A percentile compares a stretch with the other conserved stretches of the same genome.
These are phyloP conservation scores for Lasioglossum marginatum DNA, from an alignment of 2,888 invertebrate genomes.

Conservation along the genomic window DNA sequence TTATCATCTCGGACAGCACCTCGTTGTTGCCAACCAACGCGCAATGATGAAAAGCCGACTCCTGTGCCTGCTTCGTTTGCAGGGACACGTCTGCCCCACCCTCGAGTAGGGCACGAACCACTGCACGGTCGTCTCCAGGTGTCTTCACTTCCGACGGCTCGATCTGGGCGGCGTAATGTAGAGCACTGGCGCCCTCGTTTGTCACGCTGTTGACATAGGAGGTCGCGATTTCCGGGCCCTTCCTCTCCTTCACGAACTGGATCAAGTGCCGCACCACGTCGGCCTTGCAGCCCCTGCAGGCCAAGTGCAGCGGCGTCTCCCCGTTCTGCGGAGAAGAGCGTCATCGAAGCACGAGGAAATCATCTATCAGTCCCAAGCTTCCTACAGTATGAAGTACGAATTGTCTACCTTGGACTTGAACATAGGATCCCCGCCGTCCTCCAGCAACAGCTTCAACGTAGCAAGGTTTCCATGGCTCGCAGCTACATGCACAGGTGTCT, in stretches of 20 bases:
- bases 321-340: constrained; percentile 89
- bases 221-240: constrained; percentile 92
- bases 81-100: constrained; percentile 96
- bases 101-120: constrained; percentile 95
- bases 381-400: not conserved
- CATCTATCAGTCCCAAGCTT: not conserved
- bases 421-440: constrained; percentile 97
- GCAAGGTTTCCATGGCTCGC: constrained; percentile 96
- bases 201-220: constrained; percentile 94
- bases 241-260: constrained; percentile 91
- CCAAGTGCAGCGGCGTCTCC: constrained; percentile 98
- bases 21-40: constrained; percentile 98
- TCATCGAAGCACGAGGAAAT: not conserved
- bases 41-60: constrained; percentile 98
- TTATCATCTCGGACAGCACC: constrained; percentile 96
- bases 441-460: constrained; percentile 93
- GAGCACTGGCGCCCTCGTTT: constrained; percentile 96
- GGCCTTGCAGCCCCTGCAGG: constrained; percentile 93
- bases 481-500: constrained; percentile 98
- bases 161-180: constrained; percentile 97
- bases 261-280: constrained; percentile 95
- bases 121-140: constrained; percentile 92
- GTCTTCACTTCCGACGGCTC: constrained; percentile 91
- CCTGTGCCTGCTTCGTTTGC: constrained; percentile 93
- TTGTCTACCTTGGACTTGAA: constrained; percentile 93